A percentile compares a stretch with the other conserved stretches of the same genome.
These are phyloP conservation scores for Cosmia pyralina DNA, from an alignment of 2,888 invertebrate species.

Conservation along the genomic window DNA sequence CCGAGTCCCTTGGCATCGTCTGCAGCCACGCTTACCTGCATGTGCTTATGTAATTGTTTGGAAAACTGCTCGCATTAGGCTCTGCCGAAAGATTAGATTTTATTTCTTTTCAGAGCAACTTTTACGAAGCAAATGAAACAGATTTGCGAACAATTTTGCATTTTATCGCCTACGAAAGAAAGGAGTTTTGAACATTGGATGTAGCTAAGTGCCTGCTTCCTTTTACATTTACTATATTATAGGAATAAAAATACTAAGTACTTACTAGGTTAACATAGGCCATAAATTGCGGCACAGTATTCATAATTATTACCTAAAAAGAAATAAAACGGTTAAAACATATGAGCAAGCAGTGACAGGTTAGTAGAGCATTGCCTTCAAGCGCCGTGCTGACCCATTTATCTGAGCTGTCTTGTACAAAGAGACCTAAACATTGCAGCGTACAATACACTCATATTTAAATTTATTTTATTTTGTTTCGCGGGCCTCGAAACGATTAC, in stretches of 20 bases:
- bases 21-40: slow-evolving; percentile 56
- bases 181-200: slow-evolving; percentile 16
- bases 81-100: slow-evolving; percentile 35
- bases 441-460: slow-evolving; percentile 39
- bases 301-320: slow-evolving; percentile 8
- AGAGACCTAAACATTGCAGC: slow-evolving; percentile 45
- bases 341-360: slow-evolving; percentile 20
- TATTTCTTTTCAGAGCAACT: slow-evolving; percentile 25
- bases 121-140: slow-evolving; percentile 38
- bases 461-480: slow-evolving; percentile 38
- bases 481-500: not conserved
- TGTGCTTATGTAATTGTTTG: slow-evolving; percentile 60
- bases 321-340: slow-evolving; percentile 6
- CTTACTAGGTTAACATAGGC: not conserved
- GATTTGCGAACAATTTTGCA: slow-evolving; percentile 29
- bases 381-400: slow-evolving; percentile 51
- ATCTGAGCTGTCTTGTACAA: slow-evolving; percentile 52
- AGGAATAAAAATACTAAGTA: not conserved
- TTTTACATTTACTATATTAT: not conserved
- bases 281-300: not conserved
- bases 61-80: slow-evolving; percentile 58
- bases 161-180: slow-evolving; percentile 15
- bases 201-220: not conserved
- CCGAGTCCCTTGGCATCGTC: slow-evolving; percentile 56
- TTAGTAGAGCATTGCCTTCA: slow-evolving; percentile 42